Percentiles rank a stretch among this genome's conserved stretches.
These are phyloP conservation scores for Chlamydotis undulata DNA, from an alignment of 2,113 vertebrate species.

Conservation along the genomic window DNA sequence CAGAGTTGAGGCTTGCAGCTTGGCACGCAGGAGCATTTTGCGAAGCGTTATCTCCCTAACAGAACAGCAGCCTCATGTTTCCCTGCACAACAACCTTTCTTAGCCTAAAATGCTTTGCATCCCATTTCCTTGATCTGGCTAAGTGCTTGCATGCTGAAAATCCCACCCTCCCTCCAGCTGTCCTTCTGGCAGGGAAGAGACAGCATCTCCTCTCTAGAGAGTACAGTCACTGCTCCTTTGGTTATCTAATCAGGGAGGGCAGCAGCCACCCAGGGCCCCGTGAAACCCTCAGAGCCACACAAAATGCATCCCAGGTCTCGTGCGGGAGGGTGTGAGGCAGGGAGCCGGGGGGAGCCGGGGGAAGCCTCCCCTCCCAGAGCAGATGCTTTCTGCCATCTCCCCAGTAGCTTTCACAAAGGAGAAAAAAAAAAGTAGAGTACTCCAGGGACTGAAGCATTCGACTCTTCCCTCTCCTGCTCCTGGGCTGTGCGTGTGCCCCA, in stretches of 20 bases:
- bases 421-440: not conserved
- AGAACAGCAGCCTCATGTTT: slow-evolving; percentile 65
- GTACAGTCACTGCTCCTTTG: slow-evolving; percentile 66
- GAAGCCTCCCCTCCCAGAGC: not conserved
- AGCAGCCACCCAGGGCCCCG: slow-evolving; percentile 17
- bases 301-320: slow-evolving; percentile 29
- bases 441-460: not conserved
- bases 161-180: slow-evolving; percentile 66
- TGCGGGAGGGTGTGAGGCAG: not conserved
- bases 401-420: not conserved
- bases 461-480: not conserved
- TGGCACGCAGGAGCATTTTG: slow-evolving; percentile 30
- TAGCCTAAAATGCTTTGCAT: slow-evolving; percentile 68
- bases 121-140: slow-evolving; percentile 68
- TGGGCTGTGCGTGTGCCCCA: fast-evolving
- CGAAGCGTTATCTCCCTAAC: slow-evolving; percentile 24
- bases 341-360: not conserved
- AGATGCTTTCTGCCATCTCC: slow-evolving; percentile 55
- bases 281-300: slow-evolving; percentile 26
- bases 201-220: slow-evolving; percentile 56
- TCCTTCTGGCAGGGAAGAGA: slow-evolving; percentile 64
- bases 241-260: slow-evolving; percentile 63
- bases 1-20: not conserved
- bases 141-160: slow-evolving; percentile 67
- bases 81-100: slow-evolving; percentile 61